Base-by-base conservation (phyloP, 2,888 invertebrate genomes). In the Cancer borealis region DNA sequence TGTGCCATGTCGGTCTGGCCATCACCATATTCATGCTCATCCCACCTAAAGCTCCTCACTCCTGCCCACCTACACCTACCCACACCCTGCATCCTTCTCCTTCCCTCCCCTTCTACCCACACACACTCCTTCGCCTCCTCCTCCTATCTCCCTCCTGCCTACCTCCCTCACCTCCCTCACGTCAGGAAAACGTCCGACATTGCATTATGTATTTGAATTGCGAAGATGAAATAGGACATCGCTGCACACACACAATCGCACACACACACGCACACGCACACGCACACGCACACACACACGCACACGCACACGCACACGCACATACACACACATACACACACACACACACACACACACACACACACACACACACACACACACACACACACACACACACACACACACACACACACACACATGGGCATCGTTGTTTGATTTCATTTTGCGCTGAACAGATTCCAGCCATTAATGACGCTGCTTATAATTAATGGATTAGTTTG, bases 1-100 rank as follows among this genome's bases (percentile, higher is more conserved):
- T 39, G 84, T 84, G 84, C 84, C 26, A 8, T 26, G 39, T 84
- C 84, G 39, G n/a, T 39, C 39, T 3, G 39, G 39, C 84, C 84
- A 84, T 84, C 39, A 84, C 84, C 84, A 84, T 84, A 84, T 84
- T 39, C 84, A 84, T 84, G 84, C 17, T 39, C 39, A 84, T 84
- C 17, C 84, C 84, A 84, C 84, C 30, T 17, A 26, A 39, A 39
- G 84, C 84, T 39, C 73, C 73, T 73, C 73, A 5, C 21, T 14
- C 39, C 30, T 39, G 39, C 39, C 39, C 39, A 39, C 39, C 39
- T 39, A 39, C 39, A 39, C 39, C 39, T 66, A 66, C 73, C n/a
- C n/a, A 66, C 73, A 47, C 39, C 49, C 88, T 5, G 30, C 47
- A 26, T n/a, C 88, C 3, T n/a, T 21, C 17, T 45, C 45, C 87